phyloP scores from a whole-genome alignment of 2,113 vertebrate species.

The Dipodomys merriami region DNA sequence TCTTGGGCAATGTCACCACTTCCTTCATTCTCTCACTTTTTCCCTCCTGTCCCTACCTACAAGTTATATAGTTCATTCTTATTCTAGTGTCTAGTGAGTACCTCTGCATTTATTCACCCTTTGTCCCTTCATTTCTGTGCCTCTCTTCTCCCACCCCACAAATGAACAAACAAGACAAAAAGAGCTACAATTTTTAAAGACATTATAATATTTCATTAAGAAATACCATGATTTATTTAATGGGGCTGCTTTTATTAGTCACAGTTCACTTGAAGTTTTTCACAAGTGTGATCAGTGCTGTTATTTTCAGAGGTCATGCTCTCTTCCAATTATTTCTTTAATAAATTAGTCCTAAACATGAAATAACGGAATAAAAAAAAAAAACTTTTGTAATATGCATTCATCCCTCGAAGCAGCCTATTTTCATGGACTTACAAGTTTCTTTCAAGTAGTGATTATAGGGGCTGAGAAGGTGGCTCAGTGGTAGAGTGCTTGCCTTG shows the following conservation, averaged over 20 bases:
- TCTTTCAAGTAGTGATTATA: slow-evolving; percentile 13
- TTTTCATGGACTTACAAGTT: slow-evolving; percentile 8
- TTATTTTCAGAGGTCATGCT: neutral
- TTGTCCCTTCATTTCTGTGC: too few relatives aligned
- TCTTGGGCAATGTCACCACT: too few relatives aligned
- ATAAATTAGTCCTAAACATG: slow-evolving; percentile 43
- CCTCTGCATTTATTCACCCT: too few relatives aligned
- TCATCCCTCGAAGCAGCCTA: neutral
- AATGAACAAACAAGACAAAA: too few relatives aligned
- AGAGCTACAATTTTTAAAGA: too few relatives aligned
- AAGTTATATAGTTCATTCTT: too few relatives aligned
- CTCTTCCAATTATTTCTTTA: slow-evolving; percentile 9
- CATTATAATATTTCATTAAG: neutral
- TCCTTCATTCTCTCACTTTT: too few relatives aligned
- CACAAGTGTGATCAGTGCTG: slow-evolving; percentile 4
- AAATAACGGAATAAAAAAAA: slow-evolving; percentile 11
- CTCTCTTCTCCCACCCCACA: too few relatives aligned
- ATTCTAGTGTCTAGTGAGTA: too few relatives aligned
- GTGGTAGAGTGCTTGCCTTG: too few relatives aligned
- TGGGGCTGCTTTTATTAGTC: slow-evolving; percentile 20
- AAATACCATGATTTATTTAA: slow-evolving; percentile 28
- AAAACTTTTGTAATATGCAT: slow-evolving; percentile 10
- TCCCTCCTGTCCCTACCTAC: too few relatives aligned
- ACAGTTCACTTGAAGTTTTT: slow-evolving; percentile 42
- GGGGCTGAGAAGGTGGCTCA: too few relatives aligned